These are phyloP conservation scores for Pseudolaguvia tuberculata DNA, from an alignment of 2,113 vertebrate species.

Conservation along the genomic window DNA sequence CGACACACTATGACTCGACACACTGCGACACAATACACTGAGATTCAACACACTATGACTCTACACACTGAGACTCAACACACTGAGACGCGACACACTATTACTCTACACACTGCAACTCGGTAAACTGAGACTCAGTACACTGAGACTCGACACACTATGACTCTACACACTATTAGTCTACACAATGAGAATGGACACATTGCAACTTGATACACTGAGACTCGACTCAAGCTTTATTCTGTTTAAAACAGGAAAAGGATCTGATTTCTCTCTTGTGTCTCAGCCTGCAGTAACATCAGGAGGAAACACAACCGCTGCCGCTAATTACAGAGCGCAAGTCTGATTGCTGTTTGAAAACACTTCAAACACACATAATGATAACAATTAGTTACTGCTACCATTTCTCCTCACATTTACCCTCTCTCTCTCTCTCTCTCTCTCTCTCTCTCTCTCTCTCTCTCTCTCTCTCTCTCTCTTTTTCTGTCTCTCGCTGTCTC, in stretches of 20 bases:
- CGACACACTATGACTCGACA: no score
- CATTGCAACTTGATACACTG: no score
- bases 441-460: neutral
- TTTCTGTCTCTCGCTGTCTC: no score
- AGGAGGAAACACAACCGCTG: constrained; percentile 44
- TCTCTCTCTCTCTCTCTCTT: neutral
- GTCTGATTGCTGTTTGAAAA: constrained; percentile 79
- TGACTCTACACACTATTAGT: no score
- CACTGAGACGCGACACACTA: no score
- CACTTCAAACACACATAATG: constrained; percentile 72
- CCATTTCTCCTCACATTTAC: constrained; percentile 45
- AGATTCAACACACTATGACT: no score
- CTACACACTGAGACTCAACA: no score
- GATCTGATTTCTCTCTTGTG: constrained; percentile 55
- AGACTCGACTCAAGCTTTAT: neutral
- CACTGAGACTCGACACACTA: no score
- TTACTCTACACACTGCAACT: constrained; percentile 55
- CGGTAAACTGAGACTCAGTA: neutral
- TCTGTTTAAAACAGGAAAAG: constrained; percentile 42
- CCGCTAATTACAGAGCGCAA: constrained; percentile 71
- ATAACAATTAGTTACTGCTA: constrained; percentile 70
- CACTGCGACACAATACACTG: no score
- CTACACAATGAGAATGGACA: no score
- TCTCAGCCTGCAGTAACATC: constrained; percentile 36
- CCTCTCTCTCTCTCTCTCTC: constrained; percentile 10